phyloP scores from a whole-genome alignment of 2,113 vertebrate genomes.

The Tenrec ecaudatus region DNA sequence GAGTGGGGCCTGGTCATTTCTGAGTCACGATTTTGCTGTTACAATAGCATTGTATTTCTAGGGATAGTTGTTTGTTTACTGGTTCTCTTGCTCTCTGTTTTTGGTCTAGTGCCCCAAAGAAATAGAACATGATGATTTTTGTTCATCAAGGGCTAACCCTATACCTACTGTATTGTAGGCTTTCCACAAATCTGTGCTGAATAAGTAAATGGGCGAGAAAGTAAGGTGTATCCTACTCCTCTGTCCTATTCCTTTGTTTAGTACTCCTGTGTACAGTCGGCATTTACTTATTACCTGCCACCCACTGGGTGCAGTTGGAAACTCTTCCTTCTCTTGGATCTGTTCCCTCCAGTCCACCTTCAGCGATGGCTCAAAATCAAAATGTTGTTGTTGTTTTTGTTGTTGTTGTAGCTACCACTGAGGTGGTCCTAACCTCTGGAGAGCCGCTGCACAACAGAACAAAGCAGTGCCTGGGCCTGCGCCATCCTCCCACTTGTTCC shows the following conservation, averaged over 20 bases:
- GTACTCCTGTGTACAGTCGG: not conserved
- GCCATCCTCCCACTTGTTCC: no score
- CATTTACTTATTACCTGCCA: not conserved
- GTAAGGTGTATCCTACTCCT: not conserved
- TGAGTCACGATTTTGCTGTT: no score
- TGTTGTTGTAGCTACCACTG: no score
- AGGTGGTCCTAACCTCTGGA: no score
- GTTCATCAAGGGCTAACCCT: not conserved
- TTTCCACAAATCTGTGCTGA: not conserved
- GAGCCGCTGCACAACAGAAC: no score
- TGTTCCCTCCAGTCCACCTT: not conserved
- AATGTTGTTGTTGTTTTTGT: no score
- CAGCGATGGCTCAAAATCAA: not conserved
- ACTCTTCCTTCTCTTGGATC: not conserved
- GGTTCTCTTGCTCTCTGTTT: not conserved
- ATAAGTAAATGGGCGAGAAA: not conserved
- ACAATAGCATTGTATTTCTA: not conserved
- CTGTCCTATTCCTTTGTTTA: not conserved
- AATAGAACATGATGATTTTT: not conserved
- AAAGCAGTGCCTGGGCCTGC: no score
- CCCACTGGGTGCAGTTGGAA: not conserved
- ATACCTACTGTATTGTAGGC: not conserved
- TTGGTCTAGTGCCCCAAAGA: not conserved
- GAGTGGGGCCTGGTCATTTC: no score
- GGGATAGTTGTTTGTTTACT: conserved; percentile 4